Evolutionary conservation across 2,888 invertebrate species (phyloP).

Genomic region (Troglohyphantes excavatus): DNA sequence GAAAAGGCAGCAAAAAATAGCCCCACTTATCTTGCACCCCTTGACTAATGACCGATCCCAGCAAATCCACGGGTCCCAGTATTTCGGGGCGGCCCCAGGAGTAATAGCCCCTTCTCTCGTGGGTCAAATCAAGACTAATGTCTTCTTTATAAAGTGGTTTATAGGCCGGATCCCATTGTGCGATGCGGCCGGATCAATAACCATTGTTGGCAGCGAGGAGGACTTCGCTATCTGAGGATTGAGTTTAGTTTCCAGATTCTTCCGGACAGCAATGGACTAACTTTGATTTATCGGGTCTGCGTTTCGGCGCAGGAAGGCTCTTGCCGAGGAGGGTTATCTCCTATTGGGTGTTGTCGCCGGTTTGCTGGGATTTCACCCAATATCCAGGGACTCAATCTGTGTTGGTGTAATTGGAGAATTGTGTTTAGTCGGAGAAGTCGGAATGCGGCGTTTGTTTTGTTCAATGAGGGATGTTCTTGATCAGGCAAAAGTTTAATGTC

Average conservation of each 20-base stretch:
- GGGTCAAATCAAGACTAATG: constrained; percentile 78
- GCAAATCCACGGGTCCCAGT: constrained; percentile 34
- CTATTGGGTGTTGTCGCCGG: constrained; percentile 46
- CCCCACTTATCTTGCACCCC: constrained; percentile 23
- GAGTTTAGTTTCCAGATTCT: constrained; percentile 68
- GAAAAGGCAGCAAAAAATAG: not conserved
- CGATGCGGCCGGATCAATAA: constrained; percentile 61
- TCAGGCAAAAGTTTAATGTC: too few relatives aligned
- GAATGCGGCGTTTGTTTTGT: too few relatives aligned
- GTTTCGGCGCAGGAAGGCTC: constrained; percentile 43
- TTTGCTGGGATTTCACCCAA: constrained; percentile 38
- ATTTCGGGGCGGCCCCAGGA: constrained; percentile 16
- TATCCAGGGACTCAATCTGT: constrained; percentile 54
- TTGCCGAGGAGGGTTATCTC: constrained; percentile 30
- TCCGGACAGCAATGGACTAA: constrained; percentile 71
- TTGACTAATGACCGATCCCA: constrained; percentile 63
- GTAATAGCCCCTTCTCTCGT: constrained; percentile 52
- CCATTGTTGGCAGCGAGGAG: constrained; percentile 55
- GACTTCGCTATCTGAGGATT: constrained; percentile 54
- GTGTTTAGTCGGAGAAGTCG: too few relatives aligned
- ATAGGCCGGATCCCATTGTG: constrained; percentile 71
- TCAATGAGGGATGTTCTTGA: too few relatives aligned
- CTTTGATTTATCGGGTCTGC: constrained; percentile 66
- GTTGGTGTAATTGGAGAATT: constrained; percentile 45
- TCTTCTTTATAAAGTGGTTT: constrained; percentile 77